Base-by-base conservation (phyloP, 2,888 invertebrate genomes). In the Acanthopleura granulata region DNA sequence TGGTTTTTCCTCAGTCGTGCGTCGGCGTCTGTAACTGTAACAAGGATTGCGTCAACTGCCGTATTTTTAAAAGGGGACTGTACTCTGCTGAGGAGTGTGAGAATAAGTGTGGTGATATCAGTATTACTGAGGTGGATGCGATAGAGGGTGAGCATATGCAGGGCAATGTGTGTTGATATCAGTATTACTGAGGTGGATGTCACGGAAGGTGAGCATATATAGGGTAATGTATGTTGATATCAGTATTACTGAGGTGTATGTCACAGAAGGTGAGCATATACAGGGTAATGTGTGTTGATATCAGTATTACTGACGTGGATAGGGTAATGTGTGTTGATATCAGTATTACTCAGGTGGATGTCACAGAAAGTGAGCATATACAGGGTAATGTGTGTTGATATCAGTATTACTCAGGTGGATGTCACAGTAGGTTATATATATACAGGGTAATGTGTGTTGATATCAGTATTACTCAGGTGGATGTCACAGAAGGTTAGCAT, bases 41-140 rank as follows among this genome's bases (percentile, higher is more conserved):
- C 89, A 95, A 94, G 89, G 94, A 95, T 76, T 99, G 99, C 89
- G 98, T 98, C 15, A 94, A 97, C 90, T 99, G 99, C 89, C 94
- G 95, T 89, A 94, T 95, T 89, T 97, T 96, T 91, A 91, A 94
- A 78, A 95, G 95, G 30, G 97, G 97, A 0, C 85, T 89, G 49
- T 87, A 89, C 72, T 86, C 86, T 50, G 87, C 89, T 49, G 84
- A 87, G 50, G 92, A 92, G 77, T 96, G 95, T 89, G 92, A 92
- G 18, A 92, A 91, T 72, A 94, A 94, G 86, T 95, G 95, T 87
- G 18, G 61, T n/a, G 62, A 78, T 62, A 74, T 77, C 0, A 62
- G 50, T 27, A 73, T 75, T 27, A 73, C 72, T 25, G 27, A 61
- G 62, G 57, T 16, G 30, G 73, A 61, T 29, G 25, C 1, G 16